Evolutionary conservation across 2,888 invertebrate genomes (phyloP), one percentile per base, ranked within the genome.

Genomic region (Cetonia aurata): DNA sequence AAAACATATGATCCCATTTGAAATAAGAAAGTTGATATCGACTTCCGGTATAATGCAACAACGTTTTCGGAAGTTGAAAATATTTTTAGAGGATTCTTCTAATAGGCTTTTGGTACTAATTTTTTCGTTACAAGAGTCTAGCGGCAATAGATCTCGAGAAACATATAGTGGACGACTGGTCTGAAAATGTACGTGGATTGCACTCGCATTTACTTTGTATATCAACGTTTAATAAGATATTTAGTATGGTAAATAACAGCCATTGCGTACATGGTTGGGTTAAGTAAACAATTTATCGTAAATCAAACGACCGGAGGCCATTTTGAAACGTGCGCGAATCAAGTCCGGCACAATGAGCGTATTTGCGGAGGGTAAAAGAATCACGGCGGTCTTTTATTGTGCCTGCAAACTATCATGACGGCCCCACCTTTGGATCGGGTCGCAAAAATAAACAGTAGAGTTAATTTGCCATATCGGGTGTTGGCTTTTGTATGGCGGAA

Each of bases 381-480:
- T 62, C 13, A 48, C 62, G 31, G 15, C 33, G 60, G 46, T 46
- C 44, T 46, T 46, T 17, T 25, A 62, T 50, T 50, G 50, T 62
- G 33, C 13, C 12, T 10, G 15, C 37, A 33, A 50, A 44, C 37
- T 50, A 50, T 60, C 60, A 60, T 60, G 46, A 60, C 60, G 46
- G 62, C 50, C 62, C 48, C 15, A 57, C 62, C 62, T 70, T 66
- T 70, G 70, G 70, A 72, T 73, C 71, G 44, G 9, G 69, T 41
- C 42, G 59, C 69, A 71, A 71, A 67, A 53, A 42, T 67, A 55
- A 72, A 72, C 46, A 68, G 70, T 56, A 19, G 52, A 69, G 69
- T 73, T 73, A 73, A 72, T 72, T 70, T 56, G 67, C 72, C 72
- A 68, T 70, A 71, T 69, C 72, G 65, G 62, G 71, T 56, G 70